phyloP scores from a whole-genome alignment of 2,797 vertebrate genomes.

The Acipenser oxyrinchus region DNA sequence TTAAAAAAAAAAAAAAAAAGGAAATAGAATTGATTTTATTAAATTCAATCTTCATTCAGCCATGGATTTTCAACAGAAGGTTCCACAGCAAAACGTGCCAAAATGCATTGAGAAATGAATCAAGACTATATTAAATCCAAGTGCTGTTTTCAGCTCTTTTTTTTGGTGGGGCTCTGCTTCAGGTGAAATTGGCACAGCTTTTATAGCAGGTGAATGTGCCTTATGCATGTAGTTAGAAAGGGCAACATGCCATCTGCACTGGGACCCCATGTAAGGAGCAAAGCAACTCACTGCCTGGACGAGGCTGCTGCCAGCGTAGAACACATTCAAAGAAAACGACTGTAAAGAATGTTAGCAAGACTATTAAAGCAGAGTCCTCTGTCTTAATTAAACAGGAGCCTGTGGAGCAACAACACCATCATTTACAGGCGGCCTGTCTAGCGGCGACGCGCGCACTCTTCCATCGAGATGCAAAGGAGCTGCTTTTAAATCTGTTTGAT shows the following conservation, averaged over 20 bases:
- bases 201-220: constrained; percentile 46
- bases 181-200: constrained; percentile 48
- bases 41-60: too few species aligned
- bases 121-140: background rate
- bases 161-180: constrained; percentile 36
- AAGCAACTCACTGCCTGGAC: constrained; percentile 26
- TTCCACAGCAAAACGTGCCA: too few species aligned
- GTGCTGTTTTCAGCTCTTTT: constrained; percentile 36
- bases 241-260: constrained; percentile 18
- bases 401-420: constrained; percentile 10
- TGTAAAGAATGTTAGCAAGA: constrained; percentile 20
- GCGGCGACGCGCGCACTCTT: constrained; percentile 3
- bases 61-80: too few species aligned
- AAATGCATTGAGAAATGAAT: too few species aligned
- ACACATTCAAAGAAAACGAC: constrained; percentile 25
- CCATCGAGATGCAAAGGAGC: constrained; percentile 38
- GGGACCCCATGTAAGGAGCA: constrained; percentile 45
- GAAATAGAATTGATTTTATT: too few species aligned
- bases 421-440: constrained; percentile 11
- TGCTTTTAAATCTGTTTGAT: constrained; percentile 36
- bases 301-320: constrained; percentile 12
- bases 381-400: constrained; percentile 29
- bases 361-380: constrained; percentile 24
- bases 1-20: too few species aligned
- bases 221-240: constrained; percentile 33